Evolutionary conservation across 2,797 vertebrate species (phyloP).

Genomic region (Hephaestus fuliginosus): DNA sequence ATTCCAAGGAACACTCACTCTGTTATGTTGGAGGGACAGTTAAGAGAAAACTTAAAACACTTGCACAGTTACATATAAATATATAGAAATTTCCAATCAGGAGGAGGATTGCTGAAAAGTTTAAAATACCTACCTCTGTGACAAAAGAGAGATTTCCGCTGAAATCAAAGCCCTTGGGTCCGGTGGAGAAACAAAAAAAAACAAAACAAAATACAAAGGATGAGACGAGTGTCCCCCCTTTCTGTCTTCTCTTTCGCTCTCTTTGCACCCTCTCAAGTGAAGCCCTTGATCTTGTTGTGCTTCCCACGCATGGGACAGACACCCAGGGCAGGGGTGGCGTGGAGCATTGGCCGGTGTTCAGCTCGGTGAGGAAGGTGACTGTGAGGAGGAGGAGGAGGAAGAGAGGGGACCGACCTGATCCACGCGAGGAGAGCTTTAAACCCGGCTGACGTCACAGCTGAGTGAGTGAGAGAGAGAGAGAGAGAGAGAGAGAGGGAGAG

Average conservation of each 20-base stretch:
- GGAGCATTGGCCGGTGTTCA: slow-evolving; percentile 74
- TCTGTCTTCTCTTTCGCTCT: slow-evolving; percentile 6
- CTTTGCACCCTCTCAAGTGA: slow-evolving; percentile 64
- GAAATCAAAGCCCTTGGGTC: slow-evolving; percentile 23
- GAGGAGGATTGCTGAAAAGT: background rate
- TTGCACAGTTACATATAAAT: no score
- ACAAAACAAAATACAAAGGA: background rate
- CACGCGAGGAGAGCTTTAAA: slow-evolving; percentile 76
- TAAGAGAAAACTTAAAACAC: background rate
- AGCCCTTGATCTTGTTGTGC: slow-evolving; percentile 69
- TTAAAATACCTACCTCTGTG: slow-evolving; percentile 69
- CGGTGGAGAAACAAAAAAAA: background rate
- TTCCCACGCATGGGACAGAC: slow-evolving; percentile 77
- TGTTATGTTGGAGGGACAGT: background rate
- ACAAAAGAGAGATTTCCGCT: slow-evolving; percentile 49
- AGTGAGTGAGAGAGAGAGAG: slow-evolving; percentile 23
- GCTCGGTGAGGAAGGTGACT: slow-evolving; percentile 54
- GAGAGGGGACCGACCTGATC: slow-evolving; percentile 53
- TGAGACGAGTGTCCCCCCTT: background rate
- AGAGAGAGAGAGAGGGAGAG: slow-evolving; percentile 25
- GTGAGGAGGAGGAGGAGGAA: slow-evolving; percentile 44
- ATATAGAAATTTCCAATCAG: no score
- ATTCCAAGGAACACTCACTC: background rate
- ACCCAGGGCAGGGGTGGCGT: slow-evolving; percentile 54
- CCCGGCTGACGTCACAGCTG: slow-evolving; percentile 75